Evolutionary conservation across 2,888 invertebrate genomes (phyloP).

Genomic region (Cremastobaeus sp.): DNA sequence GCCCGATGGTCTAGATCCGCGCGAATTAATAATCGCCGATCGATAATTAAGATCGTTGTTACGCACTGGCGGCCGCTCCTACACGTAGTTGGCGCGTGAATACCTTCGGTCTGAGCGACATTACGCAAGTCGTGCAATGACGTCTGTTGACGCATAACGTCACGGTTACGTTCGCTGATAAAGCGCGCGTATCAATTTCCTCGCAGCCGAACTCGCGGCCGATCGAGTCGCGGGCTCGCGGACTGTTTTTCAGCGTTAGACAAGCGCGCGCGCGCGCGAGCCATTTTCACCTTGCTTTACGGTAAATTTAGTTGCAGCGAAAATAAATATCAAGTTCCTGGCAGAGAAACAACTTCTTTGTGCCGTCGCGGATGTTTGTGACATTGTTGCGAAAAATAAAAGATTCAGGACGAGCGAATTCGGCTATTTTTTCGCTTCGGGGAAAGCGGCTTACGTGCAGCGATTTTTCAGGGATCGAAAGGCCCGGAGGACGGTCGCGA

Average conservation of each 20-base stretch:
- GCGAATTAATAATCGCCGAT: too few species aligned
- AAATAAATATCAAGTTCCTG: conserved; percentile 59
- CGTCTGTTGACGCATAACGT: conserved; percentile 62
- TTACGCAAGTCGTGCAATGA: conserved; percentile 61
- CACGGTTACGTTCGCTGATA: conserved; percentile 58
- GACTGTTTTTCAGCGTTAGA: neutral
- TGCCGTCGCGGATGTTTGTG: conserved; percentile 39
- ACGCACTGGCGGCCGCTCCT: too few species aligned
- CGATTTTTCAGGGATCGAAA: too few species aligned
- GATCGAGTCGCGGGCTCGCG: neutral
- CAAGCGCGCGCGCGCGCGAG: conserved; percentile 11
- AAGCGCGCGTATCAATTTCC: conserved; percentile 47
- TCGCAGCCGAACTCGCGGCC: conserved; percentile 2
- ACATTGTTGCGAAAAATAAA: conserved; percentile 38
- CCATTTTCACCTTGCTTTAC: conserved; percentile 59
- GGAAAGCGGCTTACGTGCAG: too few species aligned
- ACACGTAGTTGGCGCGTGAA: conserved; percentile 52
- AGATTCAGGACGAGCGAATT: neutral
- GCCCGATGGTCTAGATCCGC: too few species aligned
- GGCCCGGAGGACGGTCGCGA: too few species aligned
- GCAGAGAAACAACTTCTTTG: conserved; percentile 61
- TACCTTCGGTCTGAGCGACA: conserved; percentile 54
- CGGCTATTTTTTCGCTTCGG: too few species aligned
- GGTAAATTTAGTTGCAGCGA: conserved; percentile 60
- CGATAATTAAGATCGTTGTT: too few species aligned